phyloP scores from a whole-genome alignment of 35 echinoderm and acorn worm species.

The Diadema setosum region DNA sequence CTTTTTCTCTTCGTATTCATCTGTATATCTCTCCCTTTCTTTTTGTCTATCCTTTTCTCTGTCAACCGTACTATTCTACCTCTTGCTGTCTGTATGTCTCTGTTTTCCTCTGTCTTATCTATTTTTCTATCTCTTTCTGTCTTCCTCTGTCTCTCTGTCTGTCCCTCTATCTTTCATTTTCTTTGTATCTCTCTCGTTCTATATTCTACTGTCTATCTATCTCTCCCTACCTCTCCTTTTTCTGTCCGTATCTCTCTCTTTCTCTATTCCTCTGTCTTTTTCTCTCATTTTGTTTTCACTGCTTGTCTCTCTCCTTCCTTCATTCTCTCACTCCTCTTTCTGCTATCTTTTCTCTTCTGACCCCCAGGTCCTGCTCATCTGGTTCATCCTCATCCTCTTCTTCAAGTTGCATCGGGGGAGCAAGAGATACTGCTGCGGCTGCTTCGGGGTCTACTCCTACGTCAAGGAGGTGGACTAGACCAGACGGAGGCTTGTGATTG shows the following conservation, averaged over 20 bases:
- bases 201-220: too few relatives aligned
- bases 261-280: too few relatives aligned
- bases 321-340: not conserved
- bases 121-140: too few relatives aligned
- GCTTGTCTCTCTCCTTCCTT: too few relatives aligned
- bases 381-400: slow-evolving; percentile 14
- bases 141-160: too few relatives aligned
- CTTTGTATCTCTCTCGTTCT: too few relatives aligned
- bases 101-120: too few relatives aligned
- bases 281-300: too few relatives aligned
- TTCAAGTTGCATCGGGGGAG: slow-evolving; percentile 2
- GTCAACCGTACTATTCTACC: not conserved
- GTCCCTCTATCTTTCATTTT: too few relatives aligned
- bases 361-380: not conserved
- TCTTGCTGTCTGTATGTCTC: not conserved
- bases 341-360: not conserved
- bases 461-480: not conserved
- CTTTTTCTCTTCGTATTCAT: not conserved
- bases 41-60: not conserved
- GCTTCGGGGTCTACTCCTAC: not conserved
- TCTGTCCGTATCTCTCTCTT: too few relatives aligned
- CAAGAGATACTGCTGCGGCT: slow-evolving; percentile 1
- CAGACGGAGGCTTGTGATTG: too few relatives aligned
- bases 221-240: too few relatives aligned
- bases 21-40: not conserved